Evolutionary conservation across 2,888 invertebrate species (phyloP).

Genomic region (Cheilosia impressa): DNA sequence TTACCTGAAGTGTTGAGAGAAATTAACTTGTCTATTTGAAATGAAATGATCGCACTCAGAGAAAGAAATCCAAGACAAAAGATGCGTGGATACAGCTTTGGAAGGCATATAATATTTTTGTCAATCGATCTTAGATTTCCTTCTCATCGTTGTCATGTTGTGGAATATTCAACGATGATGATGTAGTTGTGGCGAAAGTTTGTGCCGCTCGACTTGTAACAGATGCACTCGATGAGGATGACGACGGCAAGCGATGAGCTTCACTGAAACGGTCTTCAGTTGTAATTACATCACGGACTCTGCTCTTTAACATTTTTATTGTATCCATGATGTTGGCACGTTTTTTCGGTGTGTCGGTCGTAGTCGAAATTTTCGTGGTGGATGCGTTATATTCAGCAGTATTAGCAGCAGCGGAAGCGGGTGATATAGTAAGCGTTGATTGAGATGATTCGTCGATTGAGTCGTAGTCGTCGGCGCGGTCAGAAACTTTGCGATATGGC

Average conservation of each 20-base stretch:
- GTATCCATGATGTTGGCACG: slow-evolving; percentile 72
- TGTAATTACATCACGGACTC: slow-evolving; percentile 70
- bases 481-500: slow-evolving; percentile 59
- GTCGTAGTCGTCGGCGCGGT: slow-evolving; percentile 36
- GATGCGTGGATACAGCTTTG: background rate
- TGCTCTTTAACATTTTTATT: slow-evolving; percentile 66
- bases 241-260: slow-evolving; percentile 66
- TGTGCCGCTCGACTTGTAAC: slow-evolving; percentile 44
- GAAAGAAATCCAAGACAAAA: slow-evolving; percentile 59
- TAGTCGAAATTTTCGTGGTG: slow-evolving; percentile 23
- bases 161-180: slow-evolving; percentile 50
- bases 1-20: slow-evolving; percentile 58
- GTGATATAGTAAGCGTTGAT: slow-evolving; percentile 66
- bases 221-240: slow-evolving; percentile 50
- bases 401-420: slow-evolving; percentile 57
- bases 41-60: slow-evolving; percentile 47
- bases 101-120: background rate
- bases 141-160: slow-evolving; percentile 57
- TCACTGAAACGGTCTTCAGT: slow-evolving; percentile 72
- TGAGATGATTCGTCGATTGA: slow-evolving; percentile 55
- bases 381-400: slow-evolving; percentile 43
- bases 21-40: slow-evolving; percentile 32
- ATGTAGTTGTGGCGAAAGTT: slow-evolving; percentile 31
- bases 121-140: slow-evolving; percentile 52
- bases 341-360: slow-evolving; percentile 51